These are phyloP conservation scores for Sus scrofa DNA, from an alignment of 2,113 vertebrate genomes.

Conservation along the genomic window T2T-Sscrofa CM000812.6:153639001-153639500, in stretches of 20 bases:
- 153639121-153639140: neutral
- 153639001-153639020: too few relatives aligned
- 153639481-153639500: neutral
- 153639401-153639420: neutral
- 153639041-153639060: too few relatives aligned
- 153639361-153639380: neutral
- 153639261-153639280: neutral
- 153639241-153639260: neutral
- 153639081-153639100: too few relatives aligned
- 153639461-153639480: neutral
- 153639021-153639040: too few relatives aligned
- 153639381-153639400: neutral
- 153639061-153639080: too few relatives aligned
- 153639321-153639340: neutral
- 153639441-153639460: neutral
- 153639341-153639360: neutral
- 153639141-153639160: neutral
- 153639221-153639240: neutral
- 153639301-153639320: neutral
- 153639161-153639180: neutral
- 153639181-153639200: neutral
- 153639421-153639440: too few relatives aligned
- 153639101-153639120: too few relatives aligned
- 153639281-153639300: neutral
- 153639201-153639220: too few relatives aligned